phyloP scores from a whole-genome alignment of 2,113 vertebrate genomes.

The Nothobranchius kuhntae region DNA sequence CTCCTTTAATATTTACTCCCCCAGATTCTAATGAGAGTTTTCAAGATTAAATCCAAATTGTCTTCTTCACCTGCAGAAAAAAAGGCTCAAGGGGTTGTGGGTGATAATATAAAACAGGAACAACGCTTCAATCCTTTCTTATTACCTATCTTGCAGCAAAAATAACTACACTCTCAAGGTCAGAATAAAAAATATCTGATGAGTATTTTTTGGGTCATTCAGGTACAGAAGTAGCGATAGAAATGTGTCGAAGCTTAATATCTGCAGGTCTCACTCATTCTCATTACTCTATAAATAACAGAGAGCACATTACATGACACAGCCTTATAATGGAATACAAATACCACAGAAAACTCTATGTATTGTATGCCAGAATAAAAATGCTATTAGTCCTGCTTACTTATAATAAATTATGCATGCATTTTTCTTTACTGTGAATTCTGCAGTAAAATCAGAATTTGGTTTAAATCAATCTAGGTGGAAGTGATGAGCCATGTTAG shows the following conservation, averaged over 20 bases:
- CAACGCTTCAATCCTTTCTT: conserved; percentile 11
- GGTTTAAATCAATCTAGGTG: no score
- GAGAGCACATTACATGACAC: no score
- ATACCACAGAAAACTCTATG: no score
- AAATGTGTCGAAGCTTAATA: not conserved
- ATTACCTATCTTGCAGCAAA: conserved; percentile 20
- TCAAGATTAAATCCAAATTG: conserved; percentile 11
- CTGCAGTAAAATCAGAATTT: no score
- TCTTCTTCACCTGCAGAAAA: conserved; percentile 14
- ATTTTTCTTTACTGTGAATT: no score
- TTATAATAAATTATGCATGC: no score
- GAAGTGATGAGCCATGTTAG: no score
- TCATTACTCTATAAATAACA: no score
- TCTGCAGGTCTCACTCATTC: not conserved
- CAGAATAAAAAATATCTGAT: not conserved
- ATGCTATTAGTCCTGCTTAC: no score
- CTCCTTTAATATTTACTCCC: conserved; percentile 4
- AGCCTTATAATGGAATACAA: no score
- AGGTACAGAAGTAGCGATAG: not conserved
- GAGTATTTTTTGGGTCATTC: not conserved
- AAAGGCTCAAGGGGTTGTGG: not conserved
- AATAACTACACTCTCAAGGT: conserved; percentile 21
- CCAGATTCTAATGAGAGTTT: conserved; percentile 9
- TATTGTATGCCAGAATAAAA: no score
- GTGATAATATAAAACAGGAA: conserved; percentile 27